These are phyloP conservation scores for Ammodytes marinus DNA, from an alignment of 2,113 vertebrate species.

Conservation along the genomic window DNA sequence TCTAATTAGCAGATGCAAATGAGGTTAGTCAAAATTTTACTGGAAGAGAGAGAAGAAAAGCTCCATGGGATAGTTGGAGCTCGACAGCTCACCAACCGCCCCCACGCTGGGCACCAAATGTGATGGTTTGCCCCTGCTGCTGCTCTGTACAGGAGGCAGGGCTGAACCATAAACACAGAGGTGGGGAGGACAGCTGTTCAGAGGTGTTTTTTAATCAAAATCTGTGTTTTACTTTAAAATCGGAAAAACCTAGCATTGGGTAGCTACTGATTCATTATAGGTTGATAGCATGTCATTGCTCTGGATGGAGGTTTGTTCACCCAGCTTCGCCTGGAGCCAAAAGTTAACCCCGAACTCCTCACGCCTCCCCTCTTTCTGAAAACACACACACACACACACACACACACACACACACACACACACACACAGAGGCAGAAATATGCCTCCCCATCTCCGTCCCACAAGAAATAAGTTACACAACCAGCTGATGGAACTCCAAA, in stretches of 20 bases:
- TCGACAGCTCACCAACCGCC: conserved; percentile 87
- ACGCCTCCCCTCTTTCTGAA: conserved; percentile 23
- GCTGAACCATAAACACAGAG: conserved; percentile 84
- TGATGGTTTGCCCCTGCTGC: conserved; percentile 90
- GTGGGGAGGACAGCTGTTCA: conserved; percentile 75
- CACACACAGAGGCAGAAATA: conserved; percentile 31
- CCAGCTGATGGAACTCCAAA: conserved; percentile 81
- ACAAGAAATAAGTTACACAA: conserved; percentile 75
- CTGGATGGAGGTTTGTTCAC: conserved; percentile 6
- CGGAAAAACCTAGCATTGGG: background rate
- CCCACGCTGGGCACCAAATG: conserved; percentile 90
- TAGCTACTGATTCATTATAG: background rate
- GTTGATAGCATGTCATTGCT: background rate
- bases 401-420: conserved; percentile 31
- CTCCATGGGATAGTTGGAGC: conserved; percentile 89
- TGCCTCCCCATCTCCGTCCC: conserved; percentile 13
- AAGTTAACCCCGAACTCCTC: conserved; percentile 43
- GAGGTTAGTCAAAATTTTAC: conserved; percentile 87
- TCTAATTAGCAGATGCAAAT: conserved; percentile 92
- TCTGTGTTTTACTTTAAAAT: background rate
- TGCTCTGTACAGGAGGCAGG: conserved; percentile 85
- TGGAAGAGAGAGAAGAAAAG: conserved; percentile 87
- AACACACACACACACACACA: conserved; percentile 33
- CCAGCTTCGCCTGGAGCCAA: conserved; percentile 8
- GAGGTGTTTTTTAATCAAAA: conserved; percentile 30